Evolutionary conservation across 64 coral and sea anemone genomes (phyloP), one percentile per base, ranked within the genome.

Genomic region (Pocillopora damicornis): DNA sequence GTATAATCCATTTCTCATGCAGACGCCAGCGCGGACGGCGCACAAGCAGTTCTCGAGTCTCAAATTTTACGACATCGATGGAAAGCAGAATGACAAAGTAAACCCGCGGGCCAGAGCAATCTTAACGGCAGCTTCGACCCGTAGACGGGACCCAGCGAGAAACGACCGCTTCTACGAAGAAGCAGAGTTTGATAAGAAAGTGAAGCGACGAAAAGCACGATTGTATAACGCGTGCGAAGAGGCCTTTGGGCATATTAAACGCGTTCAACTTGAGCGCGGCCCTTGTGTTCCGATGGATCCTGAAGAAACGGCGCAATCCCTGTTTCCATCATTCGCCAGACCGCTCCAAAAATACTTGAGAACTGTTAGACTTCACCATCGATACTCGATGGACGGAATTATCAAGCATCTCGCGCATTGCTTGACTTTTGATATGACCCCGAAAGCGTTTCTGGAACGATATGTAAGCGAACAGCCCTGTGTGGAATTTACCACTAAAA

Each of bases 121-220:
- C 23, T 93, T 99, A 60, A 95, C 97, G 5, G 93, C 97, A 11
- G 92, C 89, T n/a, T 95, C 97, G 6, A 91, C 89, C 63, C 76
- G 97, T 18, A 87, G 92, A 87, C 90, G 97, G 42, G 92, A 99
- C 59, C 88, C 91, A 35, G 93, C 93, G 17, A 78, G 93, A 76
- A 99, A 99, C 60, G 97, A 99, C 72, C 97, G 97, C 61, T 99
- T 99, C 83, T 99, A 99, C 51, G 97, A 99, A 79, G 97, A 99
- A 86, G 97, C 85, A 66, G 97, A 99, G 30, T 99, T 92, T 58
- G 93, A 92, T 15, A 92, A 91, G 65, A 95, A 95, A n/a, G 63
- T 99, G 0, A 99, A 99, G 30, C 86, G 93, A 45, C 85, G 97
- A 61, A 95, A 88, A 75, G 97, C 97, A 6, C 90, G 97, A 7